Evolutionary conservation across 1,140 invertebrate species (phyloP).

Genomic region (Tetranychus urticae): DNA sequence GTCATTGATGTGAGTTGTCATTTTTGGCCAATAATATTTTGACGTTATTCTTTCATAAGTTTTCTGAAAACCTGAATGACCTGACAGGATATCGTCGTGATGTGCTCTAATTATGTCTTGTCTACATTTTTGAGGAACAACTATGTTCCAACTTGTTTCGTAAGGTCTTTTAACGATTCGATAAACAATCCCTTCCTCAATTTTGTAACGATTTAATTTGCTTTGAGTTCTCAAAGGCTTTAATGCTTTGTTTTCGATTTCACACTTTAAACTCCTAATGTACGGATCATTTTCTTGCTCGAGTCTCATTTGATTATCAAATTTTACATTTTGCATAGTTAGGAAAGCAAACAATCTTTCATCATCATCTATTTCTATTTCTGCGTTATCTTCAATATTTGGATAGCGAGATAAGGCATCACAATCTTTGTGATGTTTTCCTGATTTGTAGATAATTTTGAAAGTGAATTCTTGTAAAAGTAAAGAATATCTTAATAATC

Average conservation of each 20-base stretch:
- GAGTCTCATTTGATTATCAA: no score
- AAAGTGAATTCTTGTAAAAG: no score
- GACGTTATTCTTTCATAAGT: constrained; percentile 8
- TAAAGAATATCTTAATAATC: no score
- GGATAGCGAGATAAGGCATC: no score
- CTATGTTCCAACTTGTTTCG: background rate
- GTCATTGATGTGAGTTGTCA: constrained; percentile 3
- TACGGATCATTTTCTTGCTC: no score
- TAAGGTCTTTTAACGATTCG: background rate
- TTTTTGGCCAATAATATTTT: constrained; percentile 12
- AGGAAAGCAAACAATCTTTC: background rate
- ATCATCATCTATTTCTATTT: no score
- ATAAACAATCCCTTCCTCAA: background rate
- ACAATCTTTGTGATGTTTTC: no score
- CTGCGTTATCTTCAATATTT: no score
- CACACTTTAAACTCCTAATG: no score
- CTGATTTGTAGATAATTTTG: no score
- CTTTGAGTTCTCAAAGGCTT: background rate
- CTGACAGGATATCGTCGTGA: constrained; percentile 5
- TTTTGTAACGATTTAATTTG: background rate
- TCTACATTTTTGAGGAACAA: constrained; percentile 2
- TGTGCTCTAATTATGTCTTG: background rate
- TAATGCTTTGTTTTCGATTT: no score
- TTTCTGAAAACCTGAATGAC: constrained; percentile 11
- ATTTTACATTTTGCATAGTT: no score